Conservation (phyloP, 2,888 invertebrate genomes). For the Iphiclides podalirius region DNA sequence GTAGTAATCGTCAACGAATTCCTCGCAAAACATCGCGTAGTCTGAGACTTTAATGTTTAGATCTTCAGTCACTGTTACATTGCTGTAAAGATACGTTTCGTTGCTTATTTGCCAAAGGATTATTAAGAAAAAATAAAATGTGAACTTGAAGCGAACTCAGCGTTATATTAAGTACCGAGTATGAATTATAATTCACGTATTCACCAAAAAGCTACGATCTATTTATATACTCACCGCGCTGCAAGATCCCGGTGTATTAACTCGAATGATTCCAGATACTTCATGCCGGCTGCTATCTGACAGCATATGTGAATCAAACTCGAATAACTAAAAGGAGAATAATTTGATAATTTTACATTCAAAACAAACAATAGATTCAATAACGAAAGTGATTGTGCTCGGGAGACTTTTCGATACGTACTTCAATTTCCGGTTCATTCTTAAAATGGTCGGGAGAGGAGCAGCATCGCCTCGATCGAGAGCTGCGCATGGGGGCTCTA, state of each 20-base stretch:
- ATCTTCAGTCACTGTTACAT: constrained; percentile 91
- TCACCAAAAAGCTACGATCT: no score
- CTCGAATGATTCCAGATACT: constrained; percentile 93
- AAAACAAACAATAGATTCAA: no score
- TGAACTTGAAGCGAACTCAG: no score
- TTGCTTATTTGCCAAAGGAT: no score
- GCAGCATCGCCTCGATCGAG: constrained; percentile 94
- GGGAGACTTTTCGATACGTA: no score
- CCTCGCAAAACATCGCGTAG: constrained; percentile 91
- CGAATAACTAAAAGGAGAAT: constrained; percentile 83
- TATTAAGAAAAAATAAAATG: no score
- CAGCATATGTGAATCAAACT: constrained; percentile 91
- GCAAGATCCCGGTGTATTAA: constrained; percentile 94
- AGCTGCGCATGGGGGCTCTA: constrained; percentile 93
- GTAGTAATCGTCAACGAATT: constrained; percentile 91
- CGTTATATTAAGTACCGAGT: no score
- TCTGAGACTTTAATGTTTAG: constrained; percentile 90
- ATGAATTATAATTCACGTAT: no score
- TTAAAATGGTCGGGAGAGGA: constrained; percentile 86
- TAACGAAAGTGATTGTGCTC: no score
- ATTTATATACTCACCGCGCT: constrained; percentile 83
- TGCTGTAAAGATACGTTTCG: constrained; percentile 74
- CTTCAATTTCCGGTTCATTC: constrained; percentile 74
- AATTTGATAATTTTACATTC: background rate
- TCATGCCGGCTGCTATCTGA: constrained; percentile 96